Conservation (phyloP, 2,888 invertebrate species). For the Tenthredo notha region DNA sequence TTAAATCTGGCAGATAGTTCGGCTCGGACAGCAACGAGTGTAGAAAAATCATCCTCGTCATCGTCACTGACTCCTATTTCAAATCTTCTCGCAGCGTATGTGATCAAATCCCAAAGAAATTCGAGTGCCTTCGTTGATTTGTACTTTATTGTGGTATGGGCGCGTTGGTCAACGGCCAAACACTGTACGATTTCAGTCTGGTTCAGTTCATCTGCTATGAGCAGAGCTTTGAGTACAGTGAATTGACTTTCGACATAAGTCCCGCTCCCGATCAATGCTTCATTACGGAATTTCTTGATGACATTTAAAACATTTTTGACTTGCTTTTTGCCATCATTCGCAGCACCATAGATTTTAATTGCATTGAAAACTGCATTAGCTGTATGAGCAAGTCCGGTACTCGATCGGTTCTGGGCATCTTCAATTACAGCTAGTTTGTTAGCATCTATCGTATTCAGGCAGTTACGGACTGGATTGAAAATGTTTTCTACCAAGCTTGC, state of each 20-base stretch:
- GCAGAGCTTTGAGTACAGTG: background rate
- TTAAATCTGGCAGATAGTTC: no score
- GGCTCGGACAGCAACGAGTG: no score
- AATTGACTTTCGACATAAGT: background rate
- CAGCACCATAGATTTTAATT: background rate
- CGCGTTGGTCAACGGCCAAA: background rate
- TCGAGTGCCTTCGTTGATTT: no score
- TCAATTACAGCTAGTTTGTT: background rate
- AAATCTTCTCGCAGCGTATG: no score
- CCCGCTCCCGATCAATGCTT: background rate
- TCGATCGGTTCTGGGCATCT: background rate
- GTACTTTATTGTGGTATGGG: background rate
- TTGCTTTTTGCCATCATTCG: background rate
- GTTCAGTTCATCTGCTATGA: background rate
- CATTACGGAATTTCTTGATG: background rate
- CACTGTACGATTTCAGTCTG: background rate
- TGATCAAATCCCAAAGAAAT: no score
- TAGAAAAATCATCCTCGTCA: no score
- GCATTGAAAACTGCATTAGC: background rate
- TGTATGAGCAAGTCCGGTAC: background rate
- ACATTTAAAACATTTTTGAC: background rate
- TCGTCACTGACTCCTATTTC: no score
- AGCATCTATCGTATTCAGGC: background rate
- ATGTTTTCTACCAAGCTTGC: background rate
- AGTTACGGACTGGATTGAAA: background rate